Base-by-base conservation (phyloP, 2,888 invertebrate genomes). In the Eristalinus aeneus region DNA sequence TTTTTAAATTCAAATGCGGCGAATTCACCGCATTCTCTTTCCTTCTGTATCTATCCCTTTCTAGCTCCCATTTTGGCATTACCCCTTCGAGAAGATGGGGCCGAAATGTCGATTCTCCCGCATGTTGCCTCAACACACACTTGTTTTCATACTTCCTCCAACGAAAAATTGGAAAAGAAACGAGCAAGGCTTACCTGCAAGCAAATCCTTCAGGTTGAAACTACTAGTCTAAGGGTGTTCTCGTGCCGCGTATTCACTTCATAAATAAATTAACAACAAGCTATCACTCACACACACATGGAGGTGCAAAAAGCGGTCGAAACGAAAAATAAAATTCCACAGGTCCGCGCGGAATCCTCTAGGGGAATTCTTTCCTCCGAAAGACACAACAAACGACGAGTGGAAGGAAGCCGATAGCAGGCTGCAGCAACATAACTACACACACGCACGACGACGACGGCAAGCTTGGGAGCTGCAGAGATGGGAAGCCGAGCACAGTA, bases 321-420 rank as follows among this genome's bases (percentile, higher is more conserved):
- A 56, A 56, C 16, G 56, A 56, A 71, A 84, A 74, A 68, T 63
- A 58, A 74, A 84, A 84, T 84, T 67, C 84, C 80, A 72, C 58
- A 56, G 72, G 39, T 12, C 31, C 32, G 72, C 80, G 63, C 65
- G 76, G 85, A 85, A 85, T 85, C 72, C 85, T 81, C 81, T 68
- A 77, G 85, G 85, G 85, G 72, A 74, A 72, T 80, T 85, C 72
- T 85, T 81, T 85, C 76, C 72, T 72, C 68, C 73, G 81, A 82
- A 81, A 72, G 72, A 85, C 27, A 69, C 82, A 81, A 69, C 67
- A 60, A 63, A 46, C 60, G 46, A 36, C 68, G 68, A 76, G 46
- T 39, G 31, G 54, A 54, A 56, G 67, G 60, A 36, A 74, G 65
- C 72, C 23, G 71, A 58, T 53, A 39, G 46, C 46, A 1, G 46